phyloP scores from a whole-genome alignment of 2,797 vertebrate species.

The Enteromius unitaeniatus region DNA sequence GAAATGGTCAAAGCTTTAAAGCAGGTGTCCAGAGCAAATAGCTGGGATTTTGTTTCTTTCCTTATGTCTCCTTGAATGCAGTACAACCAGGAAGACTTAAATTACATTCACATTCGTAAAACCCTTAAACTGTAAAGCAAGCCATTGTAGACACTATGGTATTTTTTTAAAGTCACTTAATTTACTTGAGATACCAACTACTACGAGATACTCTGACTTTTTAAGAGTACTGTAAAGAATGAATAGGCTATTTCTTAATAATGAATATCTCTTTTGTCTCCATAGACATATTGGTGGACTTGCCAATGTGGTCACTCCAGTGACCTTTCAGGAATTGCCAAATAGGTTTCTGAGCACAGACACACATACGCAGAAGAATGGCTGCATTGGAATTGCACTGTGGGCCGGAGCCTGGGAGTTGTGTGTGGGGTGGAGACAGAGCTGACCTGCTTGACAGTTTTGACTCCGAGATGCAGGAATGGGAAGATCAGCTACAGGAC shows the following conservation, averaged over 20 bases:
- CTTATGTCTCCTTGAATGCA: background rate
- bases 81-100: background rate
- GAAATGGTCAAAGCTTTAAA: constrained; percentile 45
- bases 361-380: constrained; percentile 59
- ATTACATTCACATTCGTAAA: background rate
- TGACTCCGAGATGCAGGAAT: constrained; percentile 95
- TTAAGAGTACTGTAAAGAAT: background rate
- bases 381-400: constrained; percentile 87
- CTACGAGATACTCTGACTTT: background rate
- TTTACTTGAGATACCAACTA: background rate
- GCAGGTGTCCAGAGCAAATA: constrained; percentile 34
- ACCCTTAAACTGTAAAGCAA: background rate
- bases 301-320: constrained; percentile 28
- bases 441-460: constrained; percentile 90
- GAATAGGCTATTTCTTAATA: background rate
- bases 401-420: constrained; percentile 82
- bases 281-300: constrained; percentile 20
- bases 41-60: constrained; percentile 23
- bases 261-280: constrained; percentile 8
- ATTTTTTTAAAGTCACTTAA: background rate
- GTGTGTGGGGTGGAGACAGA: constrained; percentile 87
- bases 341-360: constrained; percentile 22
- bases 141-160: background rate
- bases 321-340: constrained; percentile 17
- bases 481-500: constrained; percentile 96